Evolutionary conservation across 2,113 vertebrate species (phyloP).

Genomic region (Oncorhynchus masou): DNA sequence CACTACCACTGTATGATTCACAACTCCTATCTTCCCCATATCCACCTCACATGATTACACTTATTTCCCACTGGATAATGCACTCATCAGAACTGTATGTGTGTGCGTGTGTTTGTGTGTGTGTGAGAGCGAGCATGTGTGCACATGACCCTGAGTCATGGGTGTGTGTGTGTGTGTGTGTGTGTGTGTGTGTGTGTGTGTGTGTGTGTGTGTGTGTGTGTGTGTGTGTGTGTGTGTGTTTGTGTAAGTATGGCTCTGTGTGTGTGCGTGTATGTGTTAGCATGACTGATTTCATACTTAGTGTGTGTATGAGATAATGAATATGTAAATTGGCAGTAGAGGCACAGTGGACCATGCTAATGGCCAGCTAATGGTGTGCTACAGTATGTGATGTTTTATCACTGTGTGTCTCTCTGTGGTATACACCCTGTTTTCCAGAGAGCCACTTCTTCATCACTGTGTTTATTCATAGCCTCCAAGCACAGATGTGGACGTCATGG

Average conservation of each 20-base stretch:
- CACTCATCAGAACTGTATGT: neutral
- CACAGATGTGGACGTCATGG: constrained; percentile 6
- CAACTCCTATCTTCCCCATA: constrained; percentile 15
- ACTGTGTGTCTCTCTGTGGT: constrained; percentile 54
- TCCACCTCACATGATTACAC: constrained; percentile 20
- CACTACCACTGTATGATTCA: constrained; percentile 39
- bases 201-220: constrained; percentile 4
- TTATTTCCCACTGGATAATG: constrained; percentile 15
- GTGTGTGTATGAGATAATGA: constrained; percentile 53
- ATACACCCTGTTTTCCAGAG: constrained; percentile 55
- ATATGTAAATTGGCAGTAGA: constrained; percentile 64
- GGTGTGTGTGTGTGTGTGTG: neutral
- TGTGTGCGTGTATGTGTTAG: neutral
- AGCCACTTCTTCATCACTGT: constrained; percentile 28
- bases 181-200: neutral
- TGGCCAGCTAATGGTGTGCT: constrained; percentile 64
- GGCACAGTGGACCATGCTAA: constrained; percentile 55
- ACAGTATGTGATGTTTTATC: constrained; percentile 59
- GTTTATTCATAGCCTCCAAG: constrained; percentile 27
- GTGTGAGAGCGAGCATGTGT: constrained; percentile 26
- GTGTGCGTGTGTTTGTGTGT: constrained; percentile 5
- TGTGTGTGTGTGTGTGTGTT: neutral
- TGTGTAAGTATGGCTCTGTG: neutral
- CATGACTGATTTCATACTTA: constrained; percentile 27
- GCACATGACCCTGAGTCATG: constrained; percentile 12